Evolutionary conservation across 2,888 invertebrate species (phyloP).

Genomic region (Leuctra nigra): DNA sequence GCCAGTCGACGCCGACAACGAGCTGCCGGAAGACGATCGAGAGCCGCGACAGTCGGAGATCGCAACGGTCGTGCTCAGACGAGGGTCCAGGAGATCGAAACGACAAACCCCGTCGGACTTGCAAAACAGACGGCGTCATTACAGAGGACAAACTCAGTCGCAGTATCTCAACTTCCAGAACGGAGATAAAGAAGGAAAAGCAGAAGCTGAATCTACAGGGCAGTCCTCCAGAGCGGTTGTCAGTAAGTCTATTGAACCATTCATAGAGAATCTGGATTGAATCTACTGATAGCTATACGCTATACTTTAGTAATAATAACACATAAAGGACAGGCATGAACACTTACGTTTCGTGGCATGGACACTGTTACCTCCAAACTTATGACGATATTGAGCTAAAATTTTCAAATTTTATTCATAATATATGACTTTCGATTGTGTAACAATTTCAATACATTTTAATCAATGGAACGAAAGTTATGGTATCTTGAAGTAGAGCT

Average conservation of each 20-base stretch:
- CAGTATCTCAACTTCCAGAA: conserved; percentile 68
- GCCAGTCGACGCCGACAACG: conserved; percentile 34
- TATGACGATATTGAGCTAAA: too few relatives aligned
- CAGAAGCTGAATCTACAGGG: conserved; percentile 72
- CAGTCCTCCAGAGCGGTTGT: conserved; percentile 64
- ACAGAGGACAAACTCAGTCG: conserved; percentile 74
- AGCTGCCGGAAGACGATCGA: conserved; percentile 35
- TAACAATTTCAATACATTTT: too few relatives aligned
- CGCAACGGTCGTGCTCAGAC: conserved; percentile 6
- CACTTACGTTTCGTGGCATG: too few relatives aligned
- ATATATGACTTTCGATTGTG: too few relatives aligned
- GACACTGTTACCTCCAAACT: too few relatives aligned
- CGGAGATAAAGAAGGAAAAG: conserved; percentile 54
- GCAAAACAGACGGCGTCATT: conserved; percentile 39
- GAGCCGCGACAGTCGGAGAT: neutral
- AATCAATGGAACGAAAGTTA: too few relatives aligned
- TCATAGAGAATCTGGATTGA: too few relatives aligned
- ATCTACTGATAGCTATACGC: too few relatives aligned
- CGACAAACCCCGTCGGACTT: conserved; percentile 29
- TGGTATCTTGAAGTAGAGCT: too few relatives aligned
- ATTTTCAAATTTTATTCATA: too few relatives aligned
- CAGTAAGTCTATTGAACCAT: conserved; percentile 54
- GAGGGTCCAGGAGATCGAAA: conserved; percentile 32
- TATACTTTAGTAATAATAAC: too few relatives aligned
- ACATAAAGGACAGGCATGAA: too few relatives aligned